Base-by-base conservation (phyloP, 2,888 invertebrate genomes). In the Cephonodes hylas region DNA sequence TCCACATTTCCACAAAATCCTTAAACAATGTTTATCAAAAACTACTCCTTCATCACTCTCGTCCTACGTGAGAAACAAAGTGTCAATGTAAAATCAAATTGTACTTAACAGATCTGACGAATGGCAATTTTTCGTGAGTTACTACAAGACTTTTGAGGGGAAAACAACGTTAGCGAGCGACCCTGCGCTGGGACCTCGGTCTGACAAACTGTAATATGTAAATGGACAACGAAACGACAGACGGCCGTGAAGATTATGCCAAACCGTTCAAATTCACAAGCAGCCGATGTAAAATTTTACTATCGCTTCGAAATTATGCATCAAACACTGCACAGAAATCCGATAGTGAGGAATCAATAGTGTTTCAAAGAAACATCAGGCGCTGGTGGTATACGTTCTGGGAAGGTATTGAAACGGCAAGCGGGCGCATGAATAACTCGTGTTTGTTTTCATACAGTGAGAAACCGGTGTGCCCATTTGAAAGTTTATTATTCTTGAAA, bases 161-260 rank as follows among this genome's bases (percentile, higher is more conserved):
- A 31, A 7, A 27, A 27, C 15, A 18, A 27, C 3, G 53, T 3
- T 10, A 8, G 53, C 31, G 53, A 53, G 53, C 31, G 53, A 53
- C 53, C 53, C 53, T 31, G 53, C 10, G 18, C 27, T 18, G 27
- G 31, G 31, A 53, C 53, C 53, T 53, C 53, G 53, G 31, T 31
- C 27, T 18, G 53, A 53, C 48, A 48, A 48, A 48, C 53, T 53
- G 31, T 18, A 27, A 53, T 31, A 53, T 53, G 53, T 53, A 53
- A 53, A 53, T 31, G 18, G 25, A 10, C 31, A 53, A 53, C 27
- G 18, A 18, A 31, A 53, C 53, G 53, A 27, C 53, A 4, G 25
- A 53, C 31, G 53, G 27, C 53, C 53, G 15, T 53, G 53, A 27
- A 31, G 31, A 27, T 53, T 53, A 53, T 53, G 53, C 31, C 31